These are phyloP conservation scores for Psephotus haematonotus DNA, from an alignment of 2,113 vertebrate genomes.

Conservation along the genomic window DNA sequence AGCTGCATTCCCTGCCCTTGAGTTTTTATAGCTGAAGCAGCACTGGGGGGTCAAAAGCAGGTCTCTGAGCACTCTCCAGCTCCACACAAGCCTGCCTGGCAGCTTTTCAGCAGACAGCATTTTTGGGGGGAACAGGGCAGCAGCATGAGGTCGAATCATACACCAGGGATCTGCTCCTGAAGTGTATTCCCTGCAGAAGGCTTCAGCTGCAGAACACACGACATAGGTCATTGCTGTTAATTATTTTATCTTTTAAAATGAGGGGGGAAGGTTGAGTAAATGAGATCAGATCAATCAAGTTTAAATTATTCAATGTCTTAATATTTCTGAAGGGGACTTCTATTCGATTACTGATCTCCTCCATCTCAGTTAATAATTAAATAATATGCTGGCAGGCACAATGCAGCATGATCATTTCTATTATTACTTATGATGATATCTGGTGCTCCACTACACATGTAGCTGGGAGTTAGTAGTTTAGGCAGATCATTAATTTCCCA, in stretches of 20 bases:
- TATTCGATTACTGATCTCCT: conserved; percentile 58
- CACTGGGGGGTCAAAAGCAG: conserved; percentile 16
- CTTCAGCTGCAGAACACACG: neutral
- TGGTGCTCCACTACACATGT: conserved; percentile 43
- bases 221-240: conserved; percentile 37
- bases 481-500: conserved; percentile 58
- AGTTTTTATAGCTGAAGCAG: conserved; percentile 56
- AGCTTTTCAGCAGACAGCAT: conserved; percentile 14
- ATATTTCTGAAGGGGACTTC: conserved; percentile 70
- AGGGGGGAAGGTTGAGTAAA: conserved; percentile 65
- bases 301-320: conserved; percentile 73
- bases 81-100: neutral
- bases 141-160: neutral
- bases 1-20: conserved; percentile 22
- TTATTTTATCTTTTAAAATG: conserved; percentile 66
- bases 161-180: neutral
- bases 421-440: conserved; percentile 59
- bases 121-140: conserved; percentile 1
- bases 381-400: conserved; percentile 52
- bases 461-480: conserved; percentile 59
- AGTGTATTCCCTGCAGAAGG: neutral
- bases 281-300: conserved; percentile 66
- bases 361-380: conserved; percentile 65
- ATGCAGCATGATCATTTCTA: conserved; percentile 59
- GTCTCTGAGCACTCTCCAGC: neutral